Percentiles rank a stretch among this genome's conserved stretches.
Conservation (phyloP, 2,797 vertebrate genomes). For the Huso huso region DNA sequence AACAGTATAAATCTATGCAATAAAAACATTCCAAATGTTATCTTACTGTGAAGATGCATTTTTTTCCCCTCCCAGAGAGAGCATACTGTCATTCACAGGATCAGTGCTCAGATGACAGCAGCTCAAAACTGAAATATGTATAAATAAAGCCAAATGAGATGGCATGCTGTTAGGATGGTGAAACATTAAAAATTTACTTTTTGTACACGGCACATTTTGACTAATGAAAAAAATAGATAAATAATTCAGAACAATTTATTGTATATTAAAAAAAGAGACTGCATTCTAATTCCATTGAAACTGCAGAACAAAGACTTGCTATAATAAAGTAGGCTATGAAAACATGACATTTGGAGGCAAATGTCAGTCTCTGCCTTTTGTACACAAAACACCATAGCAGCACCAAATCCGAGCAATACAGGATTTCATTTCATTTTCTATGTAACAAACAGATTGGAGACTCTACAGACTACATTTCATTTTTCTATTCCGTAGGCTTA, state of each 20-base stretch:
- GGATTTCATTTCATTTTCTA: too few relatives aligned
- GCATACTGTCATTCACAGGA: background rate
- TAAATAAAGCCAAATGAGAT: slow-evolving; percentile 1
- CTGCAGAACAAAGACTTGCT: background rate
- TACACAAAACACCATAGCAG: background rate
- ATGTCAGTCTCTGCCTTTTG: slow-evolving; percentile 39
- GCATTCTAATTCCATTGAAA: too few relatives aligned
- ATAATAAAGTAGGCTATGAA: slow-evolving; percentile 20
- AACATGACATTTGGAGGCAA: slow-evolving; percentile 51
- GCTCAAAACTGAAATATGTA: background rate
- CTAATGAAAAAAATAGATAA: background rate
- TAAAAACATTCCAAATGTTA: slow-evolving; percentile 68
- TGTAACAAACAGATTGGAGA: too few relatives aligned
- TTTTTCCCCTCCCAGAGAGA: slow-evolving; percentile 31
- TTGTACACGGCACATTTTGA: background rate
- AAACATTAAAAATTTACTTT: background rate
- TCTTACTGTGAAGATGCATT: slow-evolving; percentile 55
- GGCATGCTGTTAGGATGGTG: background rate
- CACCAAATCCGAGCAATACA: too few relatives aligned
- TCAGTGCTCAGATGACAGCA: background rate
- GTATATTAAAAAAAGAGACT: too few relatives aligned
- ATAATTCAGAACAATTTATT: background rate
- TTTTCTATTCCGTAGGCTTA: too few relatives aligned
- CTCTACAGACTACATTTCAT: too few relatives aligned
- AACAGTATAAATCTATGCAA: slow-evolving; percentile 58